A percentile compares a stretch with the other conserved stretches of the same genome.
phyloP scores from a whole-genome alignment of 2,797 vertebrate genomes.

The Taeniopygia guttata region DNA sequence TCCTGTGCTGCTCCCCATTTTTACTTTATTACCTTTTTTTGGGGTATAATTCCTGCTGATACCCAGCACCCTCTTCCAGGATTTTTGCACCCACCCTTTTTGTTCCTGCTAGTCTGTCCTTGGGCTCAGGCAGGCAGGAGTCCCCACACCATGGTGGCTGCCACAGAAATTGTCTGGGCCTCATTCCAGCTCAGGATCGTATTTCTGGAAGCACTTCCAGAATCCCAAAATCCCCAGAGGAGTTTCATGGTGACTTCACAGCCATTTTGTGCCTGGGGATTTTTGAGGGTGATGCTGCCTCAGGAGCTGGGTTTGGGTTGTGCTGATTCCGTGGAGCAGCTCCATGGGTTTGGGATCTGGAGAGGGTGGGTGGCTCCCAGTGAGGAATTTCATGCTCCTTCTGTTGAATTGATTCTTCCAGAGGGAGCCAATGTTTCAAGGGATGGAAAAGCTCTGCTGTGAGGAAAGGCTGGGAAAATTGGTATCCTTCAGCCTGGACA shows the following conservation, averaged over 20 bases:
- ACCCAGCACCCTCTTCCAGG: neutral
- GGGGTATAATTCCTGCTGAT: neutral
- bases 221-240: neutral
- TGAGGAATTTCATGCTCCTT: fast-evolving
- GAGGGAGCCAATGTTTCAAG: fast-evolving
- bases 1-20: neutral
- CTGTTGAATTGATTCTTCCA: neutral
- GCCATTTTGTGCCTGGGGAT: fast-evolving
- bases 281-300: neutral
- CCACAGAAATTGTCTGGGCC: neutral
- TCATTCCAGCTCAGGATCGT: neutral
- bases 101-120: neutral
- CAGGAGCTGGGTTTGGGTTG: neutral
- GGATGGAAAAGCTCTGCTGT: neutral
- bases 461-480: neutral
- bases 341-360: neutral
- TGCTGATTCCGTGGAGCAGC: neutral
- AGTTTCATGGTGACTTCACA: fast-evolving
- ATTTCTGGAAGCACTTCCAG: neutral
- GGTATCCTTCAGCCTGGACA: neutral
- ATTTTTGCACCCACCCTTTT: neutral
- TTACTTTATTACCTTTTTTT: neutral
- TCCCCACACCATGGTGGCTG: neutral
- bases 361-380: neutral
- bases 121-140: neutral